These are phyloP conservation scores for Stomatorhinus walkeri DNA, from an alignment of 2,797 vertebrate genomes.

Conservation along the genomic window DNA sequence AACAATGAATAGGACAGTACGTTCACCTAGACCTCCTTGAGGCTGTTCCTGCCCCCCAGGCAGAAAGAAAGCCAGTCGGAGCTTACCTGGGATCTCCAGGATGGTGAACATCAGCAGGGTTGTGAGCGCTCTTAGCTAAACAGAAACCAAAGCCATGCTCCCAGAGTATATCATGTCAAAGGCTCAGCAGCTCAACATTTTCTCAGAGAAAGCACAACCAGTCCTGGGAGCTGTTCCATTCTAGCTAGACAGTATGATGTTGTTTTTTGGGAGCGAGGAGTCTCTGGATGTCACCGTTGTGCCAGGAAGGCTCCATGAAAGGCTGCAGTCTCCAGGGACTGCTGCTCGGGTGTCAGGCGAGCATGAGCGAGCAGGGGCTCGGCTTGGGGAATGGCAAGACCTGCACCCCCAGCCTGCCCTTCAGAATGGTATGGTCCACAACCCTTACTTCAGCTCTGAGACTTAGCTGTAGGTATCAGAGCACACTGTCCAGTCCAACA, in stretches of 20 bases:
- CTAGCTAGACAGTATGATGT: neutral
- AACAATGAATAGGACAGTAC: neutral
- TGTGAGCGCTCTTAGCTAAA: neutral
- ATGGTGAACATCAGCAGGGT: neutral
- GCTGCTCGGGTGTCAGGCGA: neutral
- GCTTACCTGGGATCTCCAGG: neutral
- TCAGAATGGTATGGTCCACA: neutral
- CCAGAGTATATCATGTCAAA: neutral
- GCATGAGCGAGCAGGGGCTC: neutral
- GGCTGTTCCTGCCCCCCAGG: neutral
- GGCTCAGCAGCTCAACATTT: neutral
- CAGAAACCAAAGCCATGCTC: neutral
- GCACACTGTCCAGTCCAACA: neutral
- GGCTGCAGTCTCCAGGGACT: neutral
- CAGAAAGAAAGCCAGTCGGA: neutral
- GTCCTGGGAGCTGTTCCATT: neutral
- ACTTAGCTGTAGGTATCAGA: neutral
- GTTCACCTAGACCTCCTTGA: neutral
- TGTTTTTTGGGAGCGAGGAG: neutral
- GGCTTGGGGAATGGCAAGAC: neutral
- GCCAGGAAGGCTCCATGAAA: neutral
- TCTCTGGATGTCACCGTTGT: neutral
- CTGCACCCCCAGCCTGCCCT: neutral
- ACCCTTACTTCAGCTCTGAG: neutral
- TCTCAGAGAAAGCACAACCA: too few relatives aligned